Conservation (phyloP, 2,888 invertebrate species). For the Tanytarsus gracilentus region DNA sequence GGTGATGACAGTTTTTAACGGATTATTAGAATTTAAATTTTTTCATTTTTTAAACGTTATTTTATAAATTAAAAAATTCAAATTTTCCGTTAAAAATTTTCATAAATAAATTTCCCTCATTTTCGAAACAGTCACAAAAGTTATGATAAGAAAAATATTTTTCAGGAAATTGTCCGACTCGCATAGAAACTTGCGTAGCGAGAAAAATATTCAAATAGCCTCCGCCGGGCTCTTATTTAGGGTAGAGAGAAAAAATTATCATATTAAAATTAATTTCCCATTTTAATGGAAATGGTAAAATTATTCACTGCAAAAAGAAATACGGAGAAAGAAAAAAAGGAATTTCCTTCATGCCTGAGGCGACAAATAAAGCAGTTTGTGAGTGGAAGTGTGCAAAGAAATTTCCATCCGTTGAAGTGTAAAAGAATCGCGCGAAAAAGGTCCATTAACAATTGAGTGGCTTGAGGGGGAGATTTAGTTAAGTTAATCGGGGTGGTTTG, state of each 20-base stretch:
- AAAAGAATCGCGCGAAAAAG: slow-evolving; percentile 24
- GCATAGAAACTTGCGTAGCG: background rate
- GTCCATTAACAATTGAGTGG: slow-evolving; percentile 8
- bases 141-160: slow-evolving; percentile 10
- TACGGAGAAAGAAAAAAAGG: no score
- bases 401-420: slow-evolving; percentile 20
- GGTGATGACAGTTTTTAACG: no score
- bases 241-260: slow-evolving; percentile 22
- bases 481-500: background rate
- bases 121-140: no score
- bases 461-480: background rate
- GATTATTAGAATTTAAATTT: background rate
- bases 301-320: slow-evolving; percentile 17
- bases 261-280: slow-evolving; percentile 29
- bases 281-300: slow-evolving; percentile 28
- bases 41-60: background rate
- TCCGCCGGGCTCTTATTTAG: background rate
- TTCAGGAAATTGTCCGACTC: slow-evolving; percentile 29
- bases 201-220: slow-evolving; percentile 17
- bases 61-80: background rate
- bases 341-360: background rate
- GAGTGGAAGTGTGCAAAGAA: no score
- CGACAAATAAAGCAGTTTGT: slow-evolving; percentile 10
- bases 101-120: no score
- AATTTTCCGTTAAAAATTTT: slow-evolving; percentile 3